Evolutionary conservation across 2,888 invertebrate species (phyloP).

Genomic region (Hypomecis punctinalis): DNA sequence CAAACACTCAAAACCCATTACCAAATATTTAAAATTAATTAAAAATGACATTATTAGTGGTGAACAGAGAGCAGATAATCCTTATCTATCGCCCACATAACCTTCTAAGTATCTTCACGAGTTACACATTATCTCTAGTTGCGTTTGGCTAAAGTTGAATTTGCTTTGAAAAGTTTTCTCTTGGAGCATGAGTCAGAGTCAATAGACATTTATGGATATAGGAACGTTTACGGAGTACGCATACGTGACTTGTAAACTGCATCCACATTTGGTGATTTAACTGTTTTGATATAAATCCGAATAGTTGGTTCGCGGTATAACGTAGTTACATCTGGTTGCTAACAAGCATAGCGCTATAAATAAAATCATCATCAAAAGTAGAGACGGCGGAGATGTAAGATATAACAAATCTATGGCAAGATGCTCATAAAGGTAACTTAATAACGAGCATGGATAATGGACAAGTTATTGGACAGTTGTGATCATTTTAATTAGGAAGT

Average conservation of each 20-base stretch:
- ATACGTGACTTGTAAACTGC: slow-evolving; percentile 60
- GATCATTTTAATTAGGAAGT: slow-evolving; percentile 4
- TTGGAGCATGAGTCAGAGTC: slow-evolving; percentile 63
- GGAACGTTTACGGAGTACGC: slow-evolving; percentile 56
- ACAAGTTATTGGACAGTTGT: background rate
- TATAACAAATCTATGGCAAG: background rate
- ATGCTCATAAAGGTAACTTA: background rate
- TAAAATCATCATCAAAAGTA: slow-evolving; percentile 14
- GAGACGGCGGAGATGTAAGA: slow-evolving; percentile 3
- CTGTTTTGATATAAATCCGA: slow-evolving; percentile 58
- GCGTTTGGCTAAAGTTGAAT: slow-evolving; percentile 52
- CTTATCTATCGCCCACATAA: slow-evolving; percentile 72
- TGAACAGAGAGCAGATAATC: slow-evolving; percentile 56
- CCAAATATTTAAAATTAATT: slow-evolving; percentile 39
- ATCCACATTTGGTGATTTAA: slow-evolving; percentile 68
- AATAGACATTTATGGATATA: slow-evolving; percentile 59
- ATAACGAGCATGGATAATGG: slow-evolving; percentile 3
- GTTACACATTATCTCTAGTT: slow-evolving; percentile 41
- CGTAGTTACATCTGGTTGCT: slow-evolving; percentile 21
- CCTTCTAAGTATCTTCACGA: slow-evolving; percentile 37
- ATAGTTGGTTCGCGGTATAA: slow-evolving; percentile 40
- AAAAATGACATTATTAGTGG: slow-evolving; percentile 40
- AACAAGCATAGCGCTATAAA: slow-evolving; percentile 17
- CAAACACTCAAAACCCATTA: slow-evolving; percentile 27
- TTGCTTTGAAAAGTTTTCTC: slow-evolving; percentile 37